These are phyloP conservation scores for Eulithis prunata DNA, from an alignment of 2,888 invertebrate species.

Conservation along the genomic window DNA sequence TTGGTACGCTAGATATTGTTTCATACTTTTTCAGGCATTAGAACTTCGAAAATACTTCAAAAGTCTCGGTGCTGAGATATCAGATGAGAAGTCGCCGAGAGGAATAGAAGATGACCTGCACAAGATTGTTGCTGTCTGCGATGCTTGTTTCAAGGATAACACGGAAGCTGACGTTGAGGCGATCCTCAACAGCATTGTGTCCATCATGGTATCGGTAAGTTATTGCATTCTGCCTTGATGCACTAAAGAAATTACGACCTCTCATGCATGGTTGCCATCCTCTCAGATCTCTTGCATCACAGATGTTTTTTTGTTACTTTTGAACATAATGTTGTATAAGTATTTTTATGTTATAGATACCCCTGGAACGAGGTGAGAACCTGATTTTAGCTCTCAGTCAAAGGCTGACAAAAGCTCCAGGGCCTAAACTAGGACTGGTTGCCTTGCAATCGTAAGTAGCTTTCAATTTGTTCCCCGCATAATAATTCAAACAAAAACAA, in stretches of 20 bases:
- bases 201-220: conserved; percentile 94
- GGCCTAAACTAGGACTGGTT: conserved; percentile 90
- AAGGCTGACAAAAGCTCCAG: conserved; percentile 94
- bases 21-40: conserved; percentile 85
- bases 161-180: conserved; percentile 95
- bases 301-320: no score
- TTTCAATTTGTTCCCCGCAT: not conserved
- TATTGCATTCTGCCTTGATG: not conserved
- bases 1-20: not conserved
- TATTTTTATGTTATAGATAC: conserved; percentile 83
- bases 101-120: conserved; percentile 97
- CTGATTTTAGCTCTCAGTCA: conserved; percentile 96
- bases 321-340: not conserved
- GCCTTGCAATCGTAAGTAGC: conserved; percentile 92
- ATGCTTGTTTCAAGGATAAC: conserved; percentile 95
- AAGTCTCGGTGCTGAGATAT: conserved; percentile 96
- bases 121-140: conserved; percentile 97
- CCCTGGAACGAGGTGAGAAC: conserved; percentile 93
- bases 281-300: no score
- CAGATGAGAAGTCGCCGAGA: conserved; percentile 94
- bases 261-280: no score
- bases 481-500: no score
- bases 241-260: not conserved
- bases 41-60: conserved; percentile 96
- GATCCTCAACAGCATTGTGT: conserved; percentile 97